Conservation (phyloP, 2,888 invertebrate species). For the Chelonus formosanus region DNA sequence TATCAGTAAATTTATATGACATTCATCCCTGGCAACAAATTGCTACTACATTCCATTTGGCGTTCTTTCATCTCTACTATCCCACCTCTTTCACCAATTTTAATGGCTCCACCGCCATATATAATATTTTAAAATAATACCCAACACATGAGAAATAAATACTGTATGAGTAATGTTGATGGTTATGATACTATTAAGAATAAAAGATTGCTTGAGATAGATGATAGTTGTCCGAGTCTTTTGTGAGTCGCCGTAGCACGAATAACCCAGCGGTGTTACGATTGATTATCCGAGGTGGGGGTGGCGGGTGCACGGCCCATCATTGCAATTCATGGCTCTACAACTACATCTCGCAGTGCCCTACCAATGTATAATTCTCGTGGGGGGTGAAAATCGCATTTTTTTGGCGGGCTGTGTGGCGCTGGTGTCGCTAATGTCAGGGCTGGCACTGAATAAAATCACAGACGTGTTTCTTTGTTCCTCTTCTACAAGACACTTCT, state of each 20-base stretch:
- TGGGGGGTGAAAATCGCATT: constrained; percentile 59
- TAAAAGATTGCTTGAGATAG: neutral
- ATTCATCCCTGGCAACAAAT: constrained; percentile 14
- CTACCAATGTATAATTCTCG: constrained; percentile 63
- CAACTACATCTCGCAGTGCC: constrained; percentile 57
- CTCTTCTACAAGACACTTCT: too few species aligned
- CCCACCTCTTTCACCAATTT: constrained; percentile 44
- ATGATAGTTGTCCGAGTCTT: constrained; percentile 31
- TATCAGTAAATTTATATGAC: neutral
- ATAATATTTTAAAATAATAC: constrained; percentile 30
- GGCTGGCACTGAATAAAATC: too few species aligned
- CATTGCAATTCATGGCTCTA: constrained; percentile 64
- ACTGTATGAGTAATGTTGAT: neutral
- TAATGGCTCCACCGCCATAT: constrained; percentile 44
- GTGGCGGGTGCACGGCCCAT: constrained; percentile 59
- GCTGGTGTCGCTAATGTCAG: constrained; percentile 51
- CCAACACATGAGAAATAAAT: too few species aligned
- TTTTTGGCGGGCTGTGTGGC: constrained; percentile 61
- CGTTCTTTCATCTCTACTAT: constrained; percentile 38
- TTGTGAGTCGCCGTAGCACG: constrained; percentile 44
- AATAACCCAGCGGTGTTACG: constrained; percentile 62
- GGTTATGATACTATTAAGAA: neutral
- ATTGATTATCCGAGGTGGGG: constrained; percentile 63
- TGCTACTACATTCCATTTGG: constrained; percentile 28
- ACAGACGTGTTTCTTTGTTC: too few species aligned